Evolutionary conservation across 2,797 vertebrate species (phyloP).

Genomic region (Rhynchonycteris naso): DNA sequence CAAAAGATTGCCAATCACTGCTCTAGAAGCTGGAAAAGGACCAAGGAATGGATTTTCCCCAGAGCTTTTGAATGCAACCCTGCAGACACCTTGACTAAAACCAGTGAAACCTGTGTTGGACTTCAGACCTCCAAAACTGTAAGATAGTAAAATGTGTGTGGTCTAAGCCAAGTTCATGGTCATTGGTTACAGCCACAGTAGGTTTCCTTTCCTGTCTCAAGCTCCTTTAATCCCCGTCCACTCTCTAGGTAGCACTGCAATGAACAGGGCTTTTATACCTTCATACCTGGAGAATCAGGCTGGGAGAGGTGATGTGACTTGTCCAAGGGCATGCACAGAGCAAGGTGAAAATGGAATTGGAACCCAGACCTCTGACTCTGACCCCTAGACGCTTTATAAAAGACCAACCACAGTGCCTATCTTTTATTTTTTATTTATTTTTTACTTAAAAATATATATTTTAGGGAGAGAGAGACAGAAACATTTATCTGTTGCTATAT

Average conservation of each 20-base stretch:
- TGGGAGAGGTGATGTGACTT: background rate
- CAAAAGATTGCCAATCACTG: too few relatives aligned
- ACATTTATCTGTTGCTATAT: too few relatives aligned
- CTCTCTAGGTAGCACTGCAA: rapidly evolving
- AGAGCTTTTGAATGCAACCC: background rate
- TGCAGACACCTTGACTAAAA: too few relatives aligned
- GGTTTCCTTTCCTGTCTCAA: background rate
- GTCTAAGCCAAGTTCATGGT: background rate
- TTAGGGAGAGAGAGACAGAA: too few relatives aligned
- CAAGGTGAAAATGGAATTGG: background rate
- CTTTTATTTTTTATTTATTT: background rate
- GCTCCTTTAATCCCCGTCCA: background rate
- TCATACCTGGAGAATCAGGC: background rate
- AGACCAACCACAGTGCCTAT: background rate
- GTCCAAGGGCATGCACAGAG: background rate
- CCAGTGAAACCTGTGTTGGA: background rate
- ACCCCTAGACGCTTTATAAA: background rate
- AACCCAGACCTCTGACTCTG: background rate
- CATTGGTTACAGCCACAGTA: background rate
- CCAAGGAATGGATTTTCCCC: background rate
- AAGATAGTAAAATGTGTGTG: background rate
- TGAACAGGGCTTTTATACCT: background rate
- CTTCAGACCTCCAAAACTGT: background rate
- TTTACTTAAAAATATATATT: too few relatives aligned
- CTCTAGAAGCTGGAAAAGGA: background rate